Conservation (phyloP, 2,888 invertebrate genomes). For the Celastrina argiolus region DNA sequence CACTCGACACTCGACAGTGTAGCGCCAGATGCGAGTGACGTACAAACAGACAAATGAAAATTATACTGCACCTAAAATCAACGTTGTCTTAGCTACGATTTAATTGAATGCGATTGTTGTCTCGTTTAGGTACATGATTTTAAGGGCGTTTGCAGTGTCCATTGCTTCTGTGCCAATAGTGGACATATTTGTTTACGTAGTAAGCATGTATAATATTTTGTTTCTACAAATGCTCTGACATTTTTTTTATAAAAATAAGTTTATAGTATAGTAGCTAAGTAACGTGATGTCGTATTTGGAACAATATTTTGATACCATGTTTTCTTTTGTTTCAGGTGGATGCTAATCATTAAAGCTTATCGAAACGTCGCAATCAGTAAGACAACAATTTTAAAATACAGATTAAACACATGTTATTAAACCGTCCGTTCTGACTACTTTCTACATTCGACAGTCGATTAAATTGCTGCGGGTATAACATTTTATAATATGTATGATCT, state of each 20-base stretch:
- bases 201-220: too few species aligned
- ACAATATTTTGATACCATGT: constrained; percentile 13
- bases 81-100: constrained; percentile 34
- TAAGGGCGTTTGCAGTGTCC: neutral
- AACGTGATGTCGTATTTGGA: neutral
- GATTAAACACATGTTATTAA: too few species aligned
- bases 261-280: neutral
- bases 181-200: too few species aligned
- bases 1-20: neutral
- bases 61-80: constrained; percentile 52
- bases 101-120: neutral
- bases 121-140: neutral
- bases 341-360: constrained; percentile 37
- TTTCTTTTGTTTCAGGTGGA: constrained; percentile 66
- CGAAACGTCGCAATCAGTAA: constrained; percentile 50
- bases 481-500: too few species aligned
- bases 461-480: too few species aligned
- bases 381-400: constrained; percentile 28
- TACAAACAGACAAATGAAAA: constrained; percentile 50
- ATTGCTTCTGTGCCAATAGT: too few species aligned
- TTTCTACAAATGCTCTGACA: too few species aligned
- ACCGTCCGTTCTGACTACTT: too few species aligned
- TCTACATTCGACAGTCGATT: too few species aligned
- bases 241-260: neutral
- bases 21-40: constrained; percentile 22